Evolutionary conservation across 2,113 vertebrate species (phyloP).

Genomic region (Athene noctua): DNA sequence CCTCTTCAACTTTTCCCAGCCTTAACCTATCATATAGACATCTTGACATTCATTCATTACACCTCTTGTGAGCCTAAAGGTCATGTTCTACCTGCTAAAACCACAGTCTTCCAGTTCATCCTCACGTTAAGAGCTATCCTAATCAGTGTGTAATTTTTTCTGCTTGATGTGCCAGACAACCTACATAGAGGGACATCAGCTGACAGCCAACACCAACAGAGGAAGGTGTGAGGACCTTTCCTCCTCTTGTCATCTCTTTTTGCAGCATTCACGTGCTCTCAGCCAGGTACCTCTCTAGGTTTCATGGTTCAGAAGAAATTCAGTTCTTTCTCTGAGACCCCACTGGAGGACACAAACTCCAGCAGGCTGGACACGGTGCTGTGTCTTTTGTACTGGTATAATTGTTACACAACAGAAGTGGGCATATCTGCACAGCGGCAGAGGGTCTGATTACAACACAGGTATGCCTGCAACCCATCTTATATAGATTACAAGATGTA

Average conservation of each 20-base stretch:
- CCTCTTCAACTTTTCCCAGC: background rate
- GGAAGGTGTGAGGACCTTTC: background rate
- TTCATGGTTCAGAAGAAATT: background rate
- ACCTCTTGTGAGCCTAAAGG: background rate
- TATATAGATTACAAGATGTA: background rate
- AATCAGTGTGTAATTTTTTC: background rate
- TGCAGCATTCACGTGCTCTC: rapidly evolving
- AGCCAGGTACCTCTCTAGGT: background rate
- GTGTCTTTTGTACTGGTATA: background rate
- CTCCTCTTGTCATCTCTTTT: background rate
- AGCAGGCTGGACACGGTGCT: rapidly evolving
- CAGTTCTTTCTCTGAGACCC: background rate
- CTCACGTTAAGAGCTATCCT: background rate
- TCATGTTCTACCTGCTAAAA: background rate
- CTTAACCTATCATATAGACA: background rate
- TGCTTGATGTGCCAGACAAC: rapidly evolving
- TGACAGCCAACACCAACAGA: background rate
- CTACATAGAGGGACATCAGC: background rate
- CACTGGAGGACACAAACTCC: background rate
- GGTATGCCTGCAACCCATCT: background rate
- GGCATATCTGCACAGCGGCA: background rate
- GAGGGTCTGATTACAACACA: background rate
- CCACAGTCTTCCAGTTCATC: background rate
- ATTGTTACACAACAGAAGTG: rapidly evolving
- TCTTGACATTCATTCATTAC: background rate